Conservation (phyloP, 2,797 vertebrate genomes). For the Tragopan temminckii region DNA sequence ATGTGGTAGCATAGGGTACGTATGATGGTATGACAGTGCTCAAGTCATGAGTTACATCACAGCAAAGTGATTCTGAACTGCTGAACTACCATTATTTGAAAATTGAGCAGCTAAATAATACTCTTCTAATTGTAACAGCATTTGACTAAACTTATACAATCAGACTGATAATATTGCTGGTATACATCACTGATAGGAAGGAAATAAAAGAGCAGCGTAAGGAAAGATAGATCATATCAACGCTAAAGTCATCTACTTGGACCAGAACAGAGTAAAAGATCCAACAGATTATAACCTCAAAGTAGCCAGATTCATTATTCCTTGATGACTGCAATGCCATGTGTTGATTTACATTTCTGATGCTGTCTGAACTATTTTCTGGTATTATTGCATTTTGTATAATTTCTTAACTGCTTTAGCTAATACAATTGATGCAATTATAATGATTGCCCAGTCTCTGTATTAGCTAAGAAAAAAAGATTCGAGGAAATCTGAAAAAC, state of each 20-base stretch:
- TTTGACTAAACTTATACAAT: background rate
- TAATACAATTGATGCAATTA: background rate
- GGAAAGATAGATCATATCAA: background rate
- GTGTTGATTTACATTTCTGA: background rate
- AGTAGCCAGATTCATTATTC: background rate
- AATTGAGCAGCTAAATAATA: background rate
- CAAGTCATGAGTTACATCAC: background rate
- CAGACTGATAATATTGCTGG: background rate
- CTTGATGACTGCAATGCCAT: background rate
- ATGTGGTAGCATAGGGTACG: background rate
- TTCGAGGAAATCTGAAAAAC: conserved; percentile 6
- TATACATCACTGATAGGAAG: background rate
- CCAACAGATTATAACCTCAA: background rate
- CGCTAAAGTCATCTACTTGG: background rate
- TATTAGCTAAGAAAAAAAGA: background rate
- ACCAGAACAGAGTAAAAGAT: background rate
- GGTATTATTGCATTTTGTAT: background rate
- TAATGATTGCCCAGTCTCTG: background rate
- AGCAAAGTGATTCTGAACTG: background rate
- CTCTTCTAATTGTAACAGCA: background rate
- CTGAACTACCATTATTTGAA: background rate
- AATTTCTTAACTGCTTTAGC: background rate
- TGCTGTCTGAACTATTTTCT: background rate
- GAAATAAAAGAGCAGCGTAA: background rate
- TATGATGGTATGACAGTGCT: background rate